These are phyloP conservation scores for Drosophila flavopinicola DNA, from an alignment of 2,888 invertebrate species.

Conservation along the genomic window DNA sequence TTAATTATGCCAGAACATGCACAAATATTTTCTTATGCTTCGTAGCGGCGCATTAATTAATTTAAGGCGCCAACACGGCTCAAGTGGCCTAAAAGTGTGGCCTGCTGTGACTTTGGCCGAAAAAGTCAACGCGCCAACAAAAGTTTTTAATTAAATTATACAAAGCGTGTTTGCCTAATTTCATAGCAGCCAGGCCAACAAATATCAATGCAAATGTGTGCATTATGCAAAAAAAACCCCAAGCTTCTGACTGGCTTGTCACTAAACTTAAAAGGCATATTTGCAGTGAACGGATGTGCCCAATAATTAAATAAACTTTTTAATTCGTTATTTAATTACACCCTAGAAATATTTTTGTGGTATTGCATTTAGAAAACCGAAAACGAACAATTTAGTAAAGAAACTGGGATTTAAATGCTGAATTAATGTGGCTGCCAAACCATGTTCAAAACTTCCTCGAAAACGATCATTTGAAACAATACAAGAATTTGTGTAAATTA, in stretches of 20 bases:
- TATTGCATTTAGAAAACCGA: too few species aligned
- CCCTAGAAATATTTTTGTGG: too few species aligned
- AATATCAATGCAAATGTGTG: conserved; percentile 15
- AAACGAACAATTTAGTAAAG: too few species aligned
- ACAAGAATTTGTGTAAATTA: too few species aligned
- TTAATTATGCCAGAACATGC: conserved; percentile 76
- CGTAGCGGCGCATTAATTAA: conserved; percentile 69
- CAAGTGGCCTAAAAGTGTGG: conserved; percentile 57
- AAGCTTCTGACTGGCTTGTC: conserved; percentile 3
- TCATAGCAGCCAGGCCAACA: conserved; percentile 31
- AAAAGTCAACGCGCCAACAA: conserved; percentile 57
- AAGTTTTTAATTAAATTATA: conserved; percentile 77
- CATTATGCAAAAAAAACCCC: not conserved
- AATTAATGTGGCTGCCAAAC: too few species aligned
- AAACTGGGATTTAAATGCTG: too few species aligned
- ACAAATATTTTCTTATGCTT: conserved; percentile 74
- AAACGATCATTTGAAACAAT: too few species aligned
- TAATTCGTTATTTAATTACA: too few species aligned
- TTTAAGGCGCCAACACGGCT: conserved; percentile 53
- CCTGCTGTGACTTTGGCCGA: conserved; percentile 56
- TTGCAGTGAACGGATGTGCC: not conserved
- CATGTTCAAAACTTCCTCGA: too few species aligned
- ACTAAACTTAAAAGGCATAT: not conserved
- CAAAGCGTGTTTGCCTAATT: conserved; percentile 63
- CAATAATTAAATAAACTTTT: too few species aligned